These are phyloP conservation scores for Turnix velox DNA, from an alignment of 2,113 vertebrate genomes.

Conservation along the genomic window DNA sequence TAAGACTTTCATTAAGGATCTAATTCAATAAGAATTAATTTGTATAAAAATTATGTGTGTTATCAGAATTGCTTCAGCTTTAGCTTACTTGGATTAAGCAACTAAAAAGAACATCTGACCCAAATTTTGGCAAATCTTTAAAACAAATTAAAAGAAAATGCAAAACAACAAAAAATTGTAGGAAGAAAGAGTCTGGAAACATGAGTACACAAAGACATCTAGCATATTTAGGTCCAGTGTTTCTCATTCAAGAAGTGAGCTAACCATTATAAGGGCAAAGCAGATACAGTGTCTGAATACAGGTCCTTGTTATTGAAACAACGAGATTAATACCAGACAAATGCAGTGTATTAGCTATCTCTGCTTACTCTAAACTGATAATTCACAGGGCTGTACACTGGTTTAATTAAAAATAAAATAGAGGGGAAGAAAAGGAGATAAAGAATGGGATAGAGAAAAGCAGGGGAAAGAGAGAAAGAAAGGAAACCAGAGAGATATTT, in stretches of 20 bases:
- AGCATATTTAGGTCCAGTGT: not conserved
- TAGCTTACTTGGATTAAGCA: not conserved
- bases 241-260: not conserved
- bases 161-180: not conserved
- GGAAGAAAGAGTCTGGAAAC: not conserved
- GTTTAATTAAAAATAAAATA: not conserved
- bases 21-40: not conserved
- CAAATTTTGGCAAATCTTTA: not conserved
- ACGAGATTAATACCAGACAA: not conserved
- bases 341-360: not conserved
- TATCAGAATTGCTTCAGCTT: not conserved
- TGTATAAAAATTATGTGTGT: not conserved
- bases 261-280: not conserved
- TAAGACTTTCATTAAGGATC: not conserved
- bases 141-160: not conserved
- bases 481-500: accelerated
- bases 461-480: accelerated
- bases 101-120: not conserved
- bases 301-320: not conserved
- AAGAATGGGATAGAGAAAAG: too few species aligned
- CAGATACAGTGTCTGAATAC: not conserved
- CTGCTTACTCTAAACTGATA: not conserved
- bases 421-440: too few species aligned
- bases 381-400: not conserved
- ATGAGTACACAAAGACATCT: not conserved